These are phyloP conservation scores for Brachyptera risi DNA, from an alignment of 2,888 invertebrate species.

Conservation along the genomic window DNA sequence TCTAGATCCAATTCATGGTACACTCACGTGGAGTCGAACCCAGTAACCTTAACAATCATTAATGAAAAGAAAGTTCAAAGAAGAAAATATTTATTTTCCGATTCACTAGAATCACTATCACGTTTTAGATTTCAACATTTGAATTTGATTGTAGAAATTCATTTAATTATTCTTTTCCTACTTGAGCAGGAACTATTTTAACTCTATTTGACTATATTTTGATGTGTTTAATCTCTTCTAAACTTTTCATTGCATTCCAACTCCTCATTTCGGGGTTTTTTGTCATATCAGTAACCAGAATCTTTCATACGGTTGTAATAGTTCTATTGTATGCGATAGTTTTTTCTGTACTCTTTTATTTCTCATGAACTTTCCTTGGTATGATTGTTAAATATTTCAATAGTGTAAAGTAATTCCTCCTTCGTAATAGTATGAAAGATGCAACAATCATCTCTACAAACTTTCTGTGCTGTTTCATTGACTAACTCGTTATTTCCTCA, in stretches of 20 bases:
- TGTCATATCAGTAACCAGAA: slow-evolving; percentile 9
- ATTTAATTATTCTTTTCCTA: no score
- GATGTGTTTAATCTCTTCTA: no score
- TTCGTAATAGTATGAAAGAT: no score
- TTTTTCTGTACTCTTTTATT: background rate
- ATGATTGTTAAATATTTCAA: slow-evolving; percentile 8
- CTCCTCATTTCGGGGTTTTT: background rate
- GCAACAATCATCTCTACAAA: no score
- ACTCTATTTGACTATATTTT: no score
- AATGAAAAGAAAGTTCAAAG: background rate
- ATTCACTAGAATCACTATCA: background rate
- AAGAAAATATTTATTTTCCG: background rate
- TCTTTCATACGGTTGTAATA: background rate
- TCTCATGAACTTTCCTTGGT: slow-evolving; percentile 12
- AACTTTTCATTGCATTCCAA: background rate
- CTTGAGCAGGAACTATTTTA: no score
- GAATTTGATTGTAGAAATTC: slow-evolving; percentile 6
- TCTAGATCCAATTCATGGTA: no score
- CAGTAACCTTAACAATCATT: background rate
- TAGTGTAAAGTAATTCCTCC: no score
- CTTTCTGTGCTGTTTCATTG: no score
- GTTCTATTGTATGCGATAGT: background rate
- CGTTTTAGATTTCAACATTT: background rate
- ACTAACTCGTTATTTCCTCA: no score
- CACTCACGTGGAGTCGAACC: slow-evolving; percentile 8